Base-by-base conservation (phyloP, 2,113 vertebrate genomes). In the Sebastes schlegelii region DNA sequence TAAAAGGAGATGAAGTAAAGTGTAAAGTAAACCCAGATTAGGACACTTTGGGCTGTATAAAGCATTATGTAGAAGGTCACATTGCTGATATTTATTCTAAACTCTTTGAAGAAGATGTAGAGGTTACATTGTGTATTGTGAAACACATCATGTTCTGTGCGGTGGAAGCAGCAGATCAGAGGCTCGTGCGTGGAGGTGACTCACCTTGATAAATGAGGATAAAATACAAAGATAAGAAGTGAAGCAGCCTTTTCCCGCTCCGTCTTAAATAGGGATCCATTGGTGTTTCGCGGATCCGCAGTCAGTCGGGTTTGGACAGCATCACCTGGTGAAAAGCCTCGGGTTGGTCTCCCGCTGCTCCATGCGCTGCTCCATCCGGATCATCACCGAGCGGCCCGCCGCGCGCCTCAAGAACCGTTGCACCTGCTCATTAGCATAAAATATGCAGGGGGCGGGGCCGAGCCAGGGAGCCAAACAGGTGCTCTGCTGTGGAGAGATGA, bases 191-290 rank as follows among this genome's bases (percentile, higher is more conserved):
- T 7, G 34, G 6, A 64, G 34, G 16, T 3, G 55, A 77, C 94
- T 95, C 92, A 96, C 95, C 95, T 93, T 94, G 94, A 93, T 94
- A 91, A 80, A 94, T 90, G 21, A 95, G 84, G 76, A 93, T 85
- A 26, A 93, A 88, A 83, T 61, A 92, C 58, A 94, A 45, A 57
- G 91, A 77, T 45, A 93, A 85, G 58, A 87, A 74, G 76, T 79
- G 80, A 54, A 88, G 49, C 26, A 85, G 87, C 88, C 87, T 91
- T 85, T 74, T 93, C 83, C 91, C 88, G 85, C 89, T 74, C 5
- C 85, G 80, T 79, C 87, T 84, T 83, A 92, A 89, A 85, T 88
- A 51, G 64, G 92, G 93, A 93, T 96, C 95, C 95, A 96, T 96
- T 90, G 91, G 93, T 93, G 91, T 90, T 79, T 87, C 90, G 79